Base-by-base conservation (phyloP, 2,113 vertebrate species). In the Seriola quinqueradiata region DNA sequence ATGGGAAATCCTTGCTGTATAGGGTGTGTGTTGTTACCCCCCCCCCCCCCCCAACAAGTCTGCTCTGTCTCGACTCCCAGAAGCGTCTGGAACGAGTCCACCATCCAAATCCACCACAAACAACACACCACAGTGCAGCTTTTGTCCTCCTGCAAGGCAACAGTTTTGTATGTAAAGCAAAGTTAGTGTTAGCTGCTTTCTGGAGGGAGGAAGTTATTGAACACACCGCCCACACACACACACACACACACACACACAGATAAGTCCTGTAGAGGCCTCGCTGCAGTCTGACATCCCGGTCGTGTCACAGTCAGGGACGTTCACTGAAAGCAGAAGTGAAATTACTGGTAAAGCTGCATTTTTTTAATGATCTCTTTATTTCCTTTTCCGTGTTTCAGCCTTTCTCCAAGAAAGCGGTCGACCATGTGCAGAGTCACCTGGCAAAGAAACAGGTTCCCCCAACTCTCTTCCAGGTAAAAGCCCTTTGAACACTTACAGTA, bases 371-470 rank as follows among this genome's bases (percentile, higher is more conserved):
- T 2, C 28, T 17, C 32, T 75, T 65, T 52, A 2, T 88, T 59
- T 87, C 54, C 52, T 81, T 8, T 8, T 77, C 34, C 78, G 1
- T 79, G 16, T 89, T 23, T 79, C 95, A 99, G 98, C 96, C 96
- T 0, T 99, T 99, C 91, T 99, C 98, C 1, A 98, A 98, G 92
- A 96, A 96, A 90, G 96, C 98, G 5, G 98, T 99, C 85, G 97
- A 99, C 77, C 97, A 99, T 0, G 98, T 99, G 23, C 98, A 99
- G 82, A 96, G 94, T n/a, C 96, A 97, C 86, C 91, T 99, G 83
- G 93, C 96, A 68, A 99, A 97, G 96, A 98, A 98, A 82, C 96
- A 97, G 91, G 97, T 98, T 81, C 97, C 97, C 4, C 94, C 96
- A 10, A 95, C 93, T 82, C 97, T 99, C 83, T 99, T 99, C 79